Evolutionary conservation across 2,888 invertebrate genomes (phyloP).

Genomic region (Macrophya annulata): DNA sequence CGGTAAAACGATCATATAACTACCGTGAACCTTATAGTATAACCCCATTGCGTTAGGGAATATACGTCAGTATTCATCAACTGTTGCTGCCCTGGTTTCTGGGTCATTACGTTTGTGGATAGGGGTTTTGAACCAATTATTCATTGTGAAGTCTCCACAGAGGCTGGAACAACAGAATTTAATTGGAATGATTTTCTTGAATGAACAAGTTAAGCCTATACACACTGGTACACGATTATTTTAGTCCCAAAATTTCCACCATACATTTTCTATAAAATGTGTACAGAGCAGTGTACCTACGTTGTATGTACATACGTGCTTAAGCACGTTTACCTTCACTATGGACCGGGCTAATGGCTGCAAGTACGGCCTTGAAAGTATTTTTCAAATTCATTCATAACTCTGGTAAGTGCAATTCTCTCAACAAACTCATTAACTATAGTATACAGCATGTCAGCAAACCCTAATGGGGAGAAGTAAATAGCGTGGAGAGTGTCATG

Average conservation of each 20-base stretch:
- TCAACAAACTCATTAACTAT: slow-evolving; percentile 5
- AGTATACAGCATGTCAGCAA: neutral
- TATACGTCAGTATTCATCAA: slow-evolving; percentile 13
- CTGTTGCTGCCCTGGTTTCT: slow-evolving; percentile 24
- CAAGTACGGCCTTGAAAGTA: neutral
- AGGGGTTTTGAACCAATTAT: slow-evolving; percentile 9
- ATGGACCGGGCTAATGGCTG: neutral
- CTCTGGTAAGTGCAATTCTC: neutral
- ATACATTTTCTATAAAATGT: neutral
- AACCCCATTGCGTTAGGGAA: neutral
- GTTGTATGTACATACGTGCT: neutral
- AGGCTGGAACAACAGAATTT: neutral
- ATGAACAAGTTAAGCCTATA: neutral
- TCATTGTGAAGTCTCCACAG: neutral
- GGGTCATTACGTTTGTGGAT: neutral
- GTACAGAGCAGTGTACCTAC: neutral
- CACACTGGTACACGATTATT: neutral
- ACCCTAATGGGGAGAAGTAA: neutral
- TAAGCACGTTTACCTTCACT: neutral
- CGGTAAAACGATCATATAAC: neutral
- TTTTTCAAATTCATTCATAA: slow-evolving; percentile 36
- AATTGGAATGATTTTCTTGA: slow-evolving; percentile 20
- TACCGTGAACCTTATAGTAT: neutral
- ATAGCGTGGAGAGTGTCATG: neutral
- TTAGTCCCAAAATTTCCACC: neutral